These are phyloP conservation scores for Mantis religiosa DNA, from an alignment of 2,888 invertebrate genomes.

Conservation along the genomic window DNA sequence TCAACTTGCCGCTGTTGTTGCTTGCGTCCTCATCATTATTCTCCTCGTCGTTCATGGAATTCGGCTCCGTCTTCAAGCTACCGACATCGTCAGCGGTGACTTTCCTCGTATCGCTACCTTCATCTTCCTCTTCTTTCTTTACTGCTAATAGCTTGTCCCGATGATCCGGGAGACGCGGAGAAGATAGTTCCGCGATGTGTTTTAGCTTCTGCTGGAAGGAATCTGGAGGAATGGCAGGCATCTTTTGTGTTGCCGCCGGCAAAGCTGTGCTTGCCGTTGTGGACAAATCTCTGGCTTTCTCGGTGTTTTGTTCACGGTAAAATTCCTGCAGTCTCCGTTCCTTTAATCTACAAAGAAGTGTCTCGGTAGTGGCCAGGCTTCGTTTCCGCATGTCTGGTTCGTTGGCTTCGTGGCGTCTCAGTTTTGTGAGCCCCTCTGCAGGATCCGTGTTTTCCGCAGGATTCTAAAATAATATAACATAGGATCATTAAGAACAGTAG, in stretches of 20 bases:
- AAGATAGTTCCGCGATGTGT: neutral
- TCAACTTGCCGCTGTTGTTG: neutral
- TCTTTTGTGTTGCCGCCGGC: neutral
- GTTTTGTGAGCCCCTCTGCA: neutral
- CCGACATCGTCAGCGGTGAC: neutral
- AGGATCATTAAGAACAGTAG: too few species aligned
- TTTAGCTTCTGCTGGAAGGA: conserved; percentile 1
- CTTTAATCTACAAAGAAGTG: neutral
- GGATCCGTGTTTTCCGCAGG: neutral
- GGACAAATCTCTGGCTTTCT: neutral
- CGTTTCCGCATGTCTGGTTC: neutral
- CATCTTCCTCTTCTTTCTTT: neutral
- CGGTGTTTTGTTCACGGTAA: neutral
- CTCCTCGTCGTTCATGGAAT: neutral
- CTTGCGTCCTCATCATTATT: neutral
- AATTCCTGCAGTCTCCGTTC: neutral
- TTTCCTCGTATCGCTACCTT: neutral
- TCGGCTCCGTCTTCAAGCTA: neutral
- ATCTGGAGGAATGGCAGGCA: neutral
- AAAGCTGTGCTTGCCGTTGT: neutral
- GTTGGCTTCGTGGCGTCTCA: neutral
- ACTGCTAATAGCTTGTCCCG: neutral
- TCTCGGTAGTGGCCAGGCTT: neutral
- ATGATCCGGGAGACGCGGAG: neutral
- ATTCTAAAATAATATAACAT: neutral